Conservation (phyloP, 2,113 vertebrate genomes). For the Scophthalmus maximus region DNA sequence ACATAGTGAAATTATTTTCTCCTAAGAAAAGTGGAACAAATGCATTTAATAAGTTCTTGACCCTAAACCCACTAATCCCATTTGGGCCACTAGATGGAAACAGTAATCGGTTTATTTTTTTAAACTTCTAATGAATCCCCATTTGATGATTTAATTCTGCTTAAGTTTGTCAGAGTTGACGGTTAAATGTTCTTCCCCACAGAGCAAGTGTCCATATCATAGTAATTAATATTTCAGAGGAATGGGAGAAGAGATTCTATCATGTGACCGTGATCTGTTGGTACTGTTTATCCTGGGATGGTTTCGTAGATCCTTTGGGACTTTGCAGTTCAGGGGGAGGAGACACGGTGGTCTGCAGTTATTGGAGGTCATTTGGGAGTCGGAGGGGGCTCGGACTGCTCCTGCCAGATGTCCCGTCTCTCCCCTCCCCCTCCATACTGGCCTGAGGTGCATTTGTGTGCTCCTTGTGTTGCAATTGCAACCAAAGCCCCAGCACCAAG, state of each 20-base stretch:
- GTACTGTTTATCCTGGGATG: conserved; percentile 45
- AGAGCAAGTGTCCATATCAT: conserved; percentile 28
- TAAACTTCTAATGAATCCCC: neutral
- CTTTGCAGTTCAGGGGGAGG: conserved; percentile 27
- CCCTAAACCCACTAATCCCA: neutral
- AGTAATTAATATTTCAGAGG: conserved; percentile 46
- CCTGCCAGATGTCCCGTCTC: conserved; percentile 81
- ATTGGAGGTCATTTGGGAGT: conserved; percentile 59
- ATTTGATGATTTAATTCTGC: neutral
- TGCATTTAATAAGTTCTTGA: conserved; percentile 13
- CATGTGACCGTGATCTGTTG: conserved; percentile 28
- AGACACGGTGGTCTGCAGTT: conserved; percentile 27
- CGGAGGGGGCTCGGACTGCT: conserved; percentile 56
- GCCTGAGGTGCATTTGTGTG: conserved; percentile 23
- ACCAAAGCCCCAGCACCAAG: conserved; percentile 59
- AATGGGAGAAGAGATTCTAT: neutral
- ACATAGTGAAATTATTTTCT: conserved; percentile 6
- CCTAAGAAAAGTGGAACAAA: conserved; percentile 4
- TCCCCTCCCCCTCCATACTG: conserved; percentile 67
- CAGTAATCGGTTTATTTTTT: neutral
- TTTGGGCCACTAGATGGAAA: neutral
- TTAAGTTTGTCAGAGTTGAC: neutral
- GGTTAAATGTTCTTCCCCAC: neutral
- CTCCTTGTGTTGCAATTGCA: conserved; percentile 57
- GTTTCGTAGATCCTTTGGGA: conserved; percentile 46